Evolutionary conservation across 1,140 invertebrate genomes (phyloP).

Genomic region (Camponotus floridanus): DNA sequence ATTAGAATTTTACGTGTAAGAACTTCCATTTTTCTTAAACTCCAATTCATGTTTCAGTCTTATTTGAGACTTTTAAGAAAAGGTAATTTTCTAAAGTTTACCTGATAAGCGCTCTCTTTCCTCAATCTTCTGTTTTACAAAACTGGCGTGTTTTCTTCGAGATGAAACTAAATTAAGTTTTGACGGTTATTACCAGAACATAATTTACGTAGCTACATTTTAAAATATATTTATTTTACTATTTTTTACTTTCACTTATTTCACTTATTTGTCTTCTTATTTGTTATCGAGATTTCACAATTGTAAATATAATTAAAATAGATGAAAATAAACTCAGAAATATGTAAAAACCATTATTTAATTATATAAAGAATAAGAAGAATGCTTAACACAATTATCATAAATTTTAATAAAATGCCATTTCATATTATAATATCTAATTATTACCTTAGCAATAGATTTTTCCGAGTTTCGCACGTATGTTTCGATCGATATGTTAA

Average conservation of each 20-base stretch:
- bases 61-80: not conserved
- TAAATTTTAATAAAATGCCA: slow-evolving; percentile 1
- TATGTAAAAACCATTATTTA: not conserved
- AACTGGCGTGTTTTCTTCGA: slow-evolving; percentile 12
- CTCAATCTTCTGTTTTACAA: not conserved
- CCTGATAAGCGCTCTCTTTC: not conserved
- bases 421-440: not conserved
- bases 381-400: not conserved
- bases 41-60: not conserved
- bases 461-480: not conserved
- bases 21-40: not conserved
- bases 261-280: not conserved
- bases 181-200: not conserved
- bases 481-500: not conserved
- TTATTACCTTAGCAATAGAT: slow-evolving; percentile 7
- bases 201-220: not conserved
- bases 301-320: not conserved
- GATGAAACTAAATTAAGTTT: slow-evolving; percentile 9
- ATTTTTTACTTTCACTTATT: not conserved
- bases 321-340: not conserved
- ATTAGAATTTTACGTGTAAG: not conserved
- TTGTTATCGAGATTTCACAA: not conserved
- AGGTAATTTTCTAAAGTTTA: slow-evolving; percentile 8
- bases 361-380: not conserved
- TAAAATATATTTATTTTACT: not conserved